Evolutionary conservation across 2,888 invertebrate species (phyloP), one percentile per base, ranked within the genome.

Genomic region (Stenichneumon culpator): DNA sequence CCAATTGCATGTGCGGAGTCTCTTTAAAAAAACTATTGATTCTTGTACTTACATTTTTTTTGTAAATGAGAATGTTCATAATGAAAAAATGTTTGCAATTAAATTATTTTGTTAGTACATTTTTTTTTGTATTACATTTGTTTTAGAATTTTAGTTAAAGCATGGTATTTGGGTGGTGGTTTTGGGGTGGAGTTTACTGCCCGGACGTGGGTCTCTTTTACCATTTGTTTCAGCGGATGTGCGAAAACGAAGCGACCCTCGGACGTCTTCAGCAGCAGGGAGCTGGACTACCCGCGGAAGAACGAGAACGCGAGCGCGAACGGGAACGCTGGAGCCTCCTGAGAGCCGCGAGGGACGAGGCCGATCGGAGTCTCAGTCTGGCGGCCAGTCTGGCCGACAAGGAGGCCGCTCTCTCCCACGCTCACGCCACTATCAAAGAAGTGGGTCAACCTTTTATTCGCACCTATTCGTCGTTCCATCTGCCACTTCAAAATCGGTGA

Each of bases 261-360:
- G 98, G 98, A 91, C 95, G 97, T 6, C 98, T 98, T 93, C 95
- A 98, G 25, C 98, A 98, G 93, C 96, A 98, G 86, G 98, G 98
- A 95, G 97, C 97, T 86, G 96, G 97, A 86, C 97, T 98, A 92
- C 98, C 98, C 0, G 95, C 97, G 36, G 98, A 98, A 91, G 98
- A 99, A 93, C 95, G 98, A 1, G 93, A 93, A 83, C 89, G 93
- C 19, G 98, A 98, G 91, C 95, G 97, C 1, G 99, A 98, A 92
- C 95, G 98, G 16, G 98, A 99, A 94, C 96, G 98, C 75, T 98
- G 98, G 95, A 98, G 97, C 87, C 95, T 99, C 82, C 94, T 98
- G 79, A 96, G 98, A 89, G 98, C 98, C 92, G 98, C 98, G 0
- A 95, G 98, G 57, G 98, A 98, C 92, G 98, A 98, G 91, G 97